Percentiles rank a stretch among this genome's conserved stretches.
These are phyloP conservation scores for Leptocoma aspasia DNA, from an alignment of 2,113 vertebrate species.

Conservation along the genomic window DNA sequence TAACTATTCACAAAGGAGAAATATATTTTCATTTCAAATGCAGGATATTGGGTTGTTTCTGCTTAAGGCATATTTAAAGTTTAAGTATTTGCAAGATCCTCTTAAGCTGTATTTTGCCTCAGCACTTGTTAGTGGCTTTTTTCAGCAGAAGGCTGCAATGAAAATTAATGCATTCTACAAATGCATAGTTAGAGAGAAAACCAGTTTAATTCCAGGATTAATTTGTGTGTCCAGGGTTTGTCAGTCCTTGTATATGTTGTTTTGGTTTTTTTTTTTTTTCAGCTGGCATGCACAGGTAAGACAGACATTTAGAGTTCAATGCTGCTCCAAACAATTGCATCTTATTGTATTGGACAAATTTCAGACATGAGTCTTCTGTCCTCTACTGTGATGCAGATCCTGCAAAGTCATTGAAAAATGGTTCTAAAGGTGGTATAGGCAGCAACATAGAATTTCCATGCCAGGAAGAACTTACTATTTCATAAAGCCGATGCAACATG, in stretches of 20 bases:
- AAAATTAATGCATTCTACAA: not conserved
- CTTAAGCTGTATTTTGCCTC: not conserved
- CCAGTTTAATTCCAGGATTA: not conserved
- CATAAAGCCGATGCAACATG: not conserved
- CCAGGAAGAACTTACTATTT: not conserved
- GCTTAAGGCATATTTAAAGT: slow-evolving; percentile 27
- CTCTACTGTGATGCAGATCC: not conserved
- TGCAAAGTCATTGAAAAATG: not conserved
- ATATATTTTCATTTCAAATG: slow-evolving; percentile 45
- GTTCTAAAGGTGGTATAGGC: not conserved
- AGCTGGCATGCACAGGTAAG: not conserved
- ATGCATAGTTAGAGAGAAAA: not conserved
- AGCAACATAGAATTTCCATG: not conserved
- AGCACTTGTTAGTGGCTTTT: not conserved
- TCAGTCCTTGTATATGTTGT: not conserved
- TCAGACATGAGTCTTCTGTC: not conserved
- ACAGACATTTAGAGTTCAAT: not conserved
- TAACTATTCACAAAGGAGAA: slow-evolving; percentile 51
- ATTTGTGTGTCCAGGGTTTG: not conserved
- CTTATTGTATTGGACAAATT: not conserved
- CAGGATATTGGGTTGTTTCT: slow-evolving; percentile 43
- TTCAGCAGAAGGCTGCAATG: not conserved
- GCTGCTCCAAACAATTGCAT: not conserved
- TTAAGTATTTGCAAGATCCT: slow-evolving; percentile 28
- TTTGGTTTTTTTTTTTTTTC: not conserved